Percentiles rank a stretch among this genome's conserved stretches.
These are phyloP conservation scores for Agrotis exclamationis DNA, from an alignment of 2,888 invertebrate species.

Conservation along the genomic window DNA sequence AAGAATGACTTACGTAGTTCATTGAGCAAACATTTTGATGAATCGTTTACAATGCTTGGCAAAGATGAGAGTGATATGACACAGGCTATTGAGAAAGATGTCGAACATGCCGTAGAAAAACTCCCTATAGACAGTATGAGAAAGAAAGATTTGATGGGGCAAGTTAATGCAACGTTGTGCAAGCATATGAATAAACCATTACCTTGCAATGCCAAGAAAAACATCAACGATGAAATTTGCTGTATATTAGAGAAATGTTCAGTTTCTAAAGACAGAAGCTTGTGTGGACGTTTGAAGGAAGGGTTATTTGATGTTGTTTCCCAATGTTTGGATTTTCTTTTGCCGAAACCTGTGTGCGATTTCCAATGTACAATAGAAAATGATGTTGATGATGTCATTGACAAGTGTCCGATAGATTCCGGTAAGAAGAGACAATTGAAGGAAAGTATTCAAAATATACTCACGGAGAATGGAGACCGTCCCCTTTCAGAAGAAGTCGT, in stretches of 20 bases:
- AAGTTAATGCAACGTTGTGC: conserved; percentile 19
- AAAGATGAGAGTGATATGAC: conserved; percentile 14
- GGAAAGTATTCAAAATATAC: conserved; percentile 35
- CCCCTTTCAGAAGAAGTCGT: conserved; percentile 26
- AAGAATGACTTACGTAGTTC: conserved; percentile 1
- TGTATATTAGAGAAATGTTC: conserved; percentile 35
- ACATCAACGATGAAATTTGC: conserved; percentile 25
- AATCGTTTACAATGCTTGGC: conserved; percentile 4
- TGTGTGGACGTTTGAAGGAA: conserved; percentile 23
- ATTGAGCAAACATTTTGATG: conserved; percentile 5
- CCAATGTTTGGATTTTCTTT: conserved; percentile 23
- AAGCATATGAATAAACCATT: conserved; percentile 36
- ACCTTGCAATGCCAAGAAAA: conserved; percentile 14
- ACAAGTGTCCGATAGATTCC: conserved; percentile 15
- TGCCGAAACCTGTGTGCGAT: conserved; percentile 35
- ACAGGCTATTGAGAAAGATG: conserved; percentile 16
- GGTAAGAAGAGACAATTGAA: conserved; percentile 19
- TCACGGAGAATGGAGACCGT: conserved; percentile 17
- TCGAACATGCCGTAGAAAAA: conserved; percentile 10
- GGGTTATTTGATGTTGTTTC: conserved; percentile 18
- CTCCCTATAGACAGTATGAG: conserved; percentile 11
- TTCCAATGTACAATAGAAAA: conserved; percentile 26
- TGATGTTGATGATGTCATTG: conserved; percentile 35
- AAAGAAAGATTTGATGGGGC: conserved; percentile 17
- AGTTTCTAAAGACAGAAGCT: conserved; percentile 11